Percentiles rank a stretch among this genome's conserved stretches.
These are phyloP conservation scores for Capreolus pygargus DNA, from an alignment of 2,113 vertebrate genomes.

Conservation along the genomic window DNA sequence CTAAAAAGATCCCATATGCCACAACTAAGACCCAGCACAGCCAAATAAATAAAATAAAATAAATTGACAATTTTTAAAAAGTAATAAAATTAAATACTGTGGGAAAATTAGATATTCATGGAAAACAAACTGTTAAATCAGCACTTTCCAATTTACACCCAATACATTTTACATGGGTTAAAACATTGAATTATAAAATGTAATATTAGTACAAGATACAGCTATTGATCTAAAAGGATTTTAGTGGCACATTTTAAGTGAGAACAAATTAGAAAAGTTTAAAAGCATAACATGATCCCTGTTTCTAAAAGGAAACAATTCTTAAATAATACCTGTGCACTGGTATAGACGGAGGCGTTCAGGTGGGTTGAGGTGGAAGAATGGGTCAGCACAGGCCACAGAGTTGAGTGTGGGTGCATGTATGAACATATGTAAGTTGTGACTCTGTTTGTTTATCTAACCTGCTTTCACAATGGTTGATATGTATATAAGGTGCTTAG, in stretches of 20 bases:
- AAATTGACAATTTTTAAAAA: not conserved
- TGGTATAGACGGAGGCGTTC: accelerated
- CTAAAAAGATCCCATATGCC: not conserved
- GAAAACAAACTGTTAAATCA: not conserved
- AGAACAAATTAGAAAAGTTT: not conserved
- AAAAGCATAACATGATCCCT: not conserved
- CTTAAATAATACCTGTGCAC: not conserved
- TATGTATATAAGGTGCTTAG: not conserved
- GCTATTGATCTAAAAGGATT: not conserved
- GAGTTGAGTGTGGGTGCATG: not conserved
- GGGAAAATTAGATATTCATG: not conserved
- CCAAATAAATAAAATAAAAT: not conserved
- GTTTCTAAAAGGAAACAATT: not conserved
- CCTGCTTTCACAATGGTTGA: not conserved
- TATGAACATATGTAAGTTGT: not conserved
- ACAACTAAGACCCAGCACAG: not conserved
- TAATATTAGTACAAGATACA: not conserved
- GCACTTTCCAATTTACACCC: not conserved
- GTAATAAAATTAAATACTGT: not conserved
- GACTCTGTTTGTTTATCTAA: not conserved
- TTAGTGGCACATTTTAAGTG: not conserved
- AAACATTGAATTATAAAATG: not conserved
- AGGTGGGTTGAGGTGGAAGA: not conserved
- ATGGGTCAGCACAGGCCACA: not conserved
- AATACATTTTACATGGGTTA: not conserved